Percentiles rank a stretch among this genome's conserved stretches.
Conservation (phyloP, 2,888 invertebrate species). For the Andricus quercusramuli region DNA sequence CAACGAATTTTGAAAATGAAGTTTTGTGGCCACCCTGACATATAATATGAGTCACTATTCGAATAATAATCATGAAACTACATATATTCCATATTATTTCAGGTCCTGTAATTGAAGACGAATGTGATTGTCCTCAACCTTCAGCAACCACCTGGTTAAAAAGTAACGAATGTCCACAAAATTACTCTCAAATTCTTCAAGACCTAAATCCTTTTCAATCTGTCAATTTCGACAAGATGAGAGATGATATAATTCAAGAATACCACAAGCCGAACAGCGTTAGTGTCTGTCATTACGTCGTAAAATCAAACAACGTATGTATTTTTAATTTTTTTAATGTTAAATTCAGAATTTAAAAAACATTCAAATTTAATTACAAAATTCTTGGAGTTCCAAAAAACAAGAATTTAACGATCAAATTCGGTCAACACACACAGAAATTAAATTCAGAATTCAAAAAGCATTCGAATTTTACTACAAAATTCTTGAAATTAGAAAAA, state of each 20-base stretch:
- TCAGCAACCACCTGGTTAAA: slow-evolving; percentile 84
- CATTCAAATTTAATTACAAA: too few relatives aligned
- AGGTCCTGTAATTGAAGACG: slow-evolving; percentile 88
- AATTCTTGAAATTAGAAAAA: too few relatives aligned
- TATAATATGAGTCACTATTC: too few relatives aligned
- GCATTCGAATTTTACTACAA: too few relatives aligned
- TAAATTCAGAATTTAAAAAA: too few relatives aligned
- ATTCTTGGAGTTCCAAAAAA: too few relatives aligned
- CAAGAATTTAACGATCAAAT: too few relatives aligned
- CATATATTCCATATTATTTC: slow-evolving; percentile 57
- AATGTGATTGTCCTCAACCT: slow-evolving; percentile 89
- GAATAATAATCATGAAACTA: not conserved
- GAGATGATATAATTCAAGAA: slow-evolving; percentile 83
- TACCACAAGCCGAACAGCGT: slow-evolving; percentile 90
- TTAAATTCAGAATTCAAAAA: too few relatives aligned
- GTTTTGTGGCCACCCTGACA: too few relatives aligned
- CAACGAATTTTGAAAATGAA: too few relatives aligned
- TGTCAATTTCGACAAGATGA: slow-evolving; percentile 85
- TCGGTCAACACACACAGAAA: too few relatives aligned
- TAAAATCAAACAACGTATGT: slow-evolving; percentile 86
- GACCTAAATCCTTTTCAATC: slow-evolving; percentile 86
- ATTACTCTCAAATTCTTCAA: slow-evolving; percentile 85
- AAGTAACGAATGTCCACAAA: slow-evolving; percentile 83
- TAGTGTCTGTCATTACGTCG: slow-evolving; percentile 94
- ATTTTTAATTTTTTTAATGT: too few relatives aligned